These are phyloP conservation scores for Lacanobia oleracea DNA, from an alignment of 2,888 invertebrate species.

Conservation along the genomic window DNA sequence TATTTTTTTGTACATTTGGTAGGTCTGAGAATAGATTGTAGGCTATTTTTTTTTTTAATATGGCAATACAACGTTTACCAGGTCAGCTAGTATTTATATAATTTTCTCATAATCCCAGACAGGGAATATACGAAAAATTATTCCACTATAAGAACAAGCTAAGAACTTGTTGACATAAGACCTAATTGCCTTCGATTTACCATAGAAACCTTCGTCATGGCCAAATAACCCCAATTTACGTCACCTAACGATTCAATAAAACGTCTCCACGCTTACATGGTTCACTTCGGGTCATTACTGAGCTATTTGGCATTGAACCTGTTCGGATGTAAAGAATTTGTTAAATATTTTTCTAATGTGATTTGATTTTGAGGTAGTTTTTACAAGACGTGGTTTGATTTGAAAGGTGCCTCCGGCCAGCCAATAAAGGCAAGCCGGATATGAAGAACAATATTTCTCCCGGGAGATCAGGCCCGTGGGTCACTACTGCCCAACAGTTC, in stretches of 20 bases:
- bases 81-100: no score
- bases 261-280: conserved; percentile 41
- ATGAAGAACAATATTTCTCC: no score
- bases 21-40: no score
- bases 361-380: neutral
- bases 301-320: conserved; percentile 35
- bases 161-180: conserved; percentile 18
- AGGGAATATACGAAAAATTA: neutral
- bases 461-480: no score
- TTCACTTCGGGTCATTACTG: conserved; percentile 49
- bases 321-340: neutral
- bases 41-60: no score
- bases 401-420: no score
- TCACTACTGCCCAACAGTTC: no score
- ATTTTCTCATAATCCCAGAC: no score
- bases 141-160: neutral
- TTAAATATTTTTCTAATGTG: conserved; percentile 4
- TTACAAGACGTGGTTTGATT: neutral
- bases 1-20: no score
- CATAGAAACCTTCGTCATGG: conserved; percentile 56
- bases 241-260: conserved; percentile 54
- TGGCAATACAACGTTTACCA: no score
- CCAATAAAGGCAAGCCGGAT: no score
- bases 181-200: conserved; percentile 49
- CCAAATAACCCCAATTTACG: conserved; percentile 55